A percentile compares a stretch with the other conserved stretches of the same genome.
phyloP scores from a whole-genome alignment of 1,140 invertebrate species.

The Papilio helenus region DNA sequence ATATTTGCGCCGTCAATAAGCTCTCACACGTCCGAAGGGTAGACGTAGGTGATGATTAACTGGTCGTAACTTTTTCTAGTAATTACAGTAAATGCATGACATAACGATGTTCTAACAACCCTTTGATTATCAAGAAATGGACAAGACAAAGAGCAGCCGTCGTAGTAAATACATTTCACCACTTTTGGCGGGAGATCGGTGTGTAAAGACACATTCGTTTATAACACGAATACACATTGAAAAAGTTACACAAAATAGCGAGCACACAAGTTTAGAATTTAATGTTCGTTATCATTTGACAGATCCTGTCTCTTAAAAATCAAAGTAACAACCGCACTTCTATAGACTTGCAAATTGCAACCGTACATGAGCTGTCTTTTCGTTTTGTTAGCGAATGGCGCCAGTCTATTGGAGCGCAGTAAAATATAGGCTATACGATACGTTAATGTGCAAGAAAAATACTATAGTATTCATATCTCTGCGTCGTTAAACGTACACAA shows the following conservation, averaged over 20 bases:
- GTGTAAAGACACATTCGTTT: too few relatives aligned
- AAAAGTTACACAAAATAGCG: too few relatives aligned
- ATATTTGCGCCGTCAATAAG: background rate
- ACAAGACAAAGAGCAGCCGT: too few relatives aligned
- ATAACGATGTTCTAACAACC: background rate
- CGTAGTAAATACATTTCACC: too few relatives aligned
- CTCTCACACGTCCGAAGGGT: background rate
- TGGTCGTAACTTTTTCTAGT: background rate
- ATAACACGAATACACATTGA: too few relatives aligned
- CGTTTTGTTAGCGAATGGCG: background rate
- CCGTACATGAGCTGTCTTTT: background rate
- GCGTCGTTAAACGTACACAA: background rate
- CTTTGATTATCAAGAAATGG: too few relatives aligned
- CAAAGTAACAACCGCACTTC: background rate
- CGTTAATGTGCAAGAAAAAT: background rate
- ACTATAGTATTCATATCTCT: too few relatives aligned
- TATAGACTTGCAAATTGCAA: background rate
- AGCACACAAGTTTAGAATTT: too few relatives aligned
- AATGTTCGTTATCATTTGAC: too few relatives aligned
- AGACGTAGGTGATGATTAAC: background rate
- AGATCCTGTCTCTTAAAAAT: too few relatives aligned
- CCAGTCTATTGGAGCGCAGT: background rate
- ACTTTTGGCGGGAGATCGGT: too few relatives aligned
- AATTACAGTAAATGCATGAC: conserved; percentile 6
- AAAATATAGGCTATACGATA: background rate